These are phyloP conservation scores for Leucoraja ocellata DNA, from an alignment of 2,797 vertebrate genomes.

Conservation along the genomic window DNA sequence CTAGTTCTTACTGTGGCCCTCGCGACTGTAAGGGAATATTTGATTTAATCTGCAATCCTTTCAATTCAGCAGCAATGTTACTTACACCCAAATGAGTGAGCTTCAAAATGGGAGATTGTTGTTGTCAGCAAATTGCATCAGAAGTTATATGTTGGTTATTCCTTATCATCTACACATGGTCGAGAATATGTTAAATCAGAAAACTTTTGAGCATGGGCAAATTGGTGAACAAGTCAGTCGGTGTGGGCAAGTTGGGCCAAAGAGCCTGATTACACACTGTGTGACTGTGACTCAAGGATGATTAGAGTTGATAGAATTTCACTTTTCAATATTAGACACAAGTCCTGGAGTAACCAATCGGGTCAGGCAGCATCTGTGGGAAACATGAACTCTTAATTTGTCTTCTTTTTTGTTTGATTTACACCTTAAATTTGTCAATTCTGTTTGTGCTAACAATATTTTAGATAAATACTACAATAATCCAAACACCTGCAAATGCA, in stretches of 20 bases:
- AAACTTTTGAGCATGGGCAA: not conserved
- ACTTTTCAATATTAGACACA: not conserved
- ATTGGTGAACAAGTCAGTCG: no score
- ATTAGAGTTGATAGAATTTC: not conserved
- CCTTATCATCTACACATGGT: not conserved
- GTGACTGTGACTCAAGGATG: not conserved
- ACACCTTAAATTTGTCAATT: not conserved
- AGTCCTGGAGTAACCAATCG: no score
- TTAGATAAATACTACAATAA: not conserved
- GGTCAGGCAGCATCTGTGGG: no score
- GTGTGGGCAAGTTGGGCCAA: no score
- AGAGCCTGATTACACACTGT: no score
- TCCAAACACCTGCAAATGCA: not conserved
- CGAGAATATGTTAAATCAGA: not conserved
- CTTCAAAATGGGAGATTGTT: not conserved
- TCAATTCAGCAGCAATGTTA: not conserved
- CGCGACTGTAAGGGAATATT: not conserved
- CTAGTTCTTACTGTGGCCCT: not conserved
- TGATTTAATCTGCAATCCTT: not conserved
- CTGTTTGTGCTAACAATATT: not conserved
- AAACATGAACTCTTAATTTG: not conserved
- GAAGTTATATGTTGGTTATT: not conserved
- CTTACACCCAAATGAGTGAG: not conserved
- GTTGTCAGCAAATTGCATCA: not conserved
- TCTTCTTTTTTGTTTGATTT: not conserved